phyloP scores from a whole-genome alignment of 2,888 invertebrate genomes.

The Bellardia pandia region DNA sequence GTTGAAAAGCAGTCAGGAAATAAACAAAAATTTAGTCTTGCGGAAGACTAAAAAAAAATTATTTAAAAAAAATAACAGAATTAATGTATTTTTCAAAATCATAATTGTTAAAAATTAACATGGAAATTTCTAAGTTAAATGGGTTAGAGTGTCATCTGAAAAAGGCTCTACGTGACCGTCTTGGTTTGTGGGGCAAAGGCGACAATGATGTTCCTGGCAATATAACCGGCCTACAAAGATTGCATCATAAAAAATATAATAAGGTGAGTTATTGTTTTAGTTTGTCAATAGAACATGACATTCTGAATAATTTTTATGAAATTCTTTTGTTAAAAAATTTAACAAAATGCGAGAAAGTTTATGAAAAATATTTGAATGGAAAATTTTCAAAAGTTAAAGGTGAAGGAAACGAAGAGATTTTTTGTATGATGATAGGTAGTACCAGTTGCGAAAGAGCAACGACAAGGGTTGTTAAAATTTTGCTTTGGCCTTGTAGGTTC shows the following conservation, averaged over 20 bases:
- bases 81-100: neutral
- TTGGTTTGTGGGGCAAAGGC: slow-evolving; percentile 80
- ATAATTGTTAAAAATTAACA: slow-evolving; percentile 1
- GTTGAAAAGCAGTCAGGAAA: slow-evolving; percentile 7
- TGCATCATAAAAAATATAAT: slow-evolving; percentile 80
- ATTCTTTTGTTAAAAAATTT: too few relatives aligned
- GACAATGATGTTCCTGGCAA: slow-evolving; percentile 81
- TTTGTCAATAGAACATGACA: too few relatives aligned
- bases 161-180: slow-evolving; percentile 78
- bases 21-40: slow-evolving; percentile 11
- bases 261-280: slow-evolving; percentile 78
- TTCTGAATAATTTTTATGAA: neutral
- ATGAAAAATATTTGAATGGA: neutral
- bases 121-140: slow-evolving; percentile 50
- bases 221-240: slow-evolving; percentile 80
- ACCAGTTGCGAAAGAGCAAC: neutral
- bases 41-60: neutral
- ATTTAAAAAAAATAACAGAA: slow-evolving; percentile 13
- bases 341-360: too few relatives aligned
- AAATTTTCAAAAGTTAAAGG: neutral
- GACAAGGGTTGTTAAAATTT: neutral
- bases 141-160: slow-evolving; percentile 12
- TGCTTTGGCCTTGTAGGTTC: neutral
- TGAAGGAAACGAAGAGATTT: neutral
- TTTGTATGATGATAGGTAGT: too few relatives aligned